Percentiles rank a stretch among this genome's conserved stretches.
Evolutionary conservation across 2,113 vertebrate genomes (phyloP).

Genomic region (Alethe diademata): DNA sequence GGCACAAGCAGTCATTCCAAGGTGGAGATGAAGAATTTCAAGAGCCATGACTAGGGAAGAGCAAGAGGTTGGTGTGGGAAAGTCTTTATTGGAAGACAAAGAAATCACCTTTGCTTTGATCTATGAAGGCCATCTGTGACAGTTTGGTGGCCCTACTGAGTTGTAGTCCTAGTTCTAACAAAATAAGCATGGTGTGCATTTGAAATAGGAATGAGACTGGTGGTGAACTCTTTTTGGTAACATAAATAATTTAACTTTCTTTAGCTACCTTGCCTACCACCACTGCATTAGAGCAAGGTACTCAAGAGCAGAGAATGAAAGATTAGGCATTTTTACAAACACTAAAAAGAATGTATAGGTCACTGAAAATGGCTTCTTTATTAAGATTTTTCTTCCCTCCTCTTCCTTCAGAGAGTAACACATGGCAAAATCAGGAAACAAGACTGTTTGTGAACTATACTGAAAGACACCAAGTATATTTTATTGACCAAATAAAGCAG

Average conservation of each 20-base stretch:
- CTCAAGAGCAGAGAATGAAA: neutral
- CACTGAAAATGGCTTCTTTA: neutral
- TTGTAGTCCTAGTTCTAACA: neutral
- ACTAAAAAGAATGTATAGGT: neutral
- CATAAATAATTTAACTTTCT: neutral
- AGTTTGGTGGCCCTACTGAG: neutral
- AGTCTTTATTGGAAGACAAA: neutral
- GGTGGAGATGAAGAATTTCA: neutral
- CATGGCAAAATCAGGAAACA: neutral
- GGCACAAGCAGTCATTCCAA: neutral
- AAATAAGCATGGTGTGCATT: neutral
- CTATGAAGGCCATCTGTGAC: neutral
- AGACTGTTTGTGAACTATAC: neutral
- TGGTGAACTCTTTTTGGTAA: neutral
- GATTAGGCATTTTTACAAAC: neutral
- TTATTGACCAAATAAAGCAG: neutral
- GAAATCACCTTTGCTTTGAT: neutral
- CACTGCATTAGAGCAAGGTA: neutral
- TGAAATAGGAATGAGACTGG: neutral
- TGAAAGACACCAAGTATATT: neutral
- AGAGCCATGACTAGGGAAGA: neutral
- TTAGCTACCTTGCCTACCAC: neutral
- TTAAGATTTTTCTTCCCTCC: neutral
- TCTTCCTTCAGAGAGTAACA: neutral
- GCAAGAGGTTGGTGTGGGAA: neutral